Conservation (phyloP, 35 echinoderm and acorn worm genomes). For the Heliocidaris erythrogramma region DNA sequence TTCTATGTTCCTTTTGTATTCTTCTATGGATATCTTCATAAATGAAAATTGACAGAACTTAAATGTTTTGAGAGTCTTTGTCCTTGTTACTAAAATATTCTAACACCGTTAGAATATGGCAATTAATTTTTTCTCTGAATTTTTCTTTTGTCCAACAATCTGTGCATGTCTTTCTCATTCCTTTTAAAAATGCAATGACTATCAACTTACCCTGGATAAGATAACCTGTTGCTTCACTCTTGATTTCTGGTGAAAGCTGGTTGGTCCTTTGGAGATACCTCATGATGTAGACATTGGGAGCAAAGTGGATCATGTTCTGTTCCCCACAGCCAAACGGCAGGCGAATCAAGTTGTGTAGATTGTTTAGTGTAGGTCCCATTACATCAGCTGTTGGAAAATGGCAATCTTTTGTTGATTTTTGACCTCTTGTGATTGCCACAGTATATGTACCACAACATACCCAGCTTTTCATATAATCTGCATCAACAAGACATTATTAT, state of each 20-base stretch:
- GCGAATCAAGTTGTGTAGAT: constrained; percentile 90
- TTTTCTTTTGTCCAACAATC: background rate
- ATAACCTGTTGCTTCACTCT: constrained; percentile 74
- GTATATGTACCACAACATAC: too few relatives aligned
- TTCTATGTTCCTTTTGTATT: too few relatives aligned
- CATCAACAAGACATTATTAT: too few relatives aligned
- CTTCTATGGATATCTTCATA: too few relatives aligned
- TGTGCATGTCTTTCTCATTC: background rate
- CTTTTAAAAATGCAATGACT: background rate
- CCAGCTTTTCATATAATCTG: too few relatives aligned
- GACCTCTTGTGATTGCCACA: background rate
- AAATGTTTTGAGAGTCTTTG: too few relatives aligned
- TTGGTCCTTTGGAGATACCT: constrained; percentile 77
- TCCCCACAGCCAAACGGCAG: constrained; percentile 98
- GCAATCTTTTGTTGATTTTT: background rate
- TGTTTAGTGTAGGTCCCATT: constrained; percentile 96
- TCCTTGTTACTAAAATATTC: too few relatives aligned
- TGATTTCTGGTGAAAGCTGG: constrained; percentile 77
- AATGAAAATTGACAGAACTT: too few relatives aligned
- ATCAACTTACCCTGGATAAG: constrained; percentile 77
- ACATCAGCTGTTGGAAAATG: constrained; percentile 73
- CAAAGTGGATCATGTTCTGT: constrained; percentile 99
- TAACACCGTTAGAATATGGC: too few relatives aligned
- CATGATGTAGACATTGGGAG: constrained; percentile 98
- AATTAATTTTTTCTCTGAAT: background rate